Evolutionary conservation across 2,888 invertebrate genomes (phyloP), one percentile per base, ranked within the genome.

Genomic region (Eupithecia subfuscata): DNA sequence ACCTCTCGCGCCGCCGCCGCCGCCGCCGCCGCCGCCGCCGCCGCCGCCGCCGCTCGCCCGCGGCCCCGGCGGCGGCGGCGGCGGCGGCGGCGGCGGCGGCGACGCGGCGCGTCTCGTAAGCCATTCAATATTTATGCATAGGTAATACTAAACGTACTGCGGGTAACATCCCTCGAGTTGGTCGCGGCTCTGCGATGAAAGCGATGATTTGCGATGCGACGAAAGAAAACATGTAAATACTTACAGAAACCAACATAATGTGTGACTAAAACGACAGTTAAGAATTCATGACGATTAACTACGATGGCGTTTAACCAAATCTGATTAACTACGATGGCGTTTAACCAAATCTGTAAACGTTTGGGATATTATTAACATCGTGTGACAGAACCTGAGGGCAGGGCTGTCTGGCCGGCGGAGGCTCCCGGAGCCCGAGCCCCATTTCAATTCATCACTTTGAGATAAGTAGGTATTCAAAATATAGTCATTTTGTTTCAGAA

Each of bases 1-100:
- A 76, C 78, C 75, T 76, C 79, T 70, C 69, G n/a, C 74, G 40
- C 65, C 14, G 68, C 63, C 72, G 75, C 70, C 70, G 56, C 56
- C 25, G n/a, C 7, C 25, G 12, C n/a, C 74, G 37, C 40, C 18
- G 34, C 34, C 18, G 30, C 64, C 6, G n/a, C 22, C 22, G 60
- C 12, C 25, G 34, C 7, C 25, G 12, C 74, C 74, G 37, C 40
- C 18, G 34, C 34, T 9, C 18, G 30, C 64, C 6, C 16, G 7
- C 34, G 34, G 30, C 34, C 9, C 22, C 37, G 37, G 37, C n/a
- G n/a, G n/a, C n/a, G n/a, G n/a, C n/a, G n/a, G n/a, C n/a, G n/a
- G n/a, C n/a, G n/a, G n/a, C n/a, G n/a, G n/a, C n/a, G n/a, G n/a
- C n/a, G n/a, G n/a, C n/a, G 12, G 25, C 63, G 72, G 78, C 60